These are phyloP conservation scores for Sipha flava DNA, from an alignment of 1,140 invertebrate species.

Conservation along the genomic window DNA sequence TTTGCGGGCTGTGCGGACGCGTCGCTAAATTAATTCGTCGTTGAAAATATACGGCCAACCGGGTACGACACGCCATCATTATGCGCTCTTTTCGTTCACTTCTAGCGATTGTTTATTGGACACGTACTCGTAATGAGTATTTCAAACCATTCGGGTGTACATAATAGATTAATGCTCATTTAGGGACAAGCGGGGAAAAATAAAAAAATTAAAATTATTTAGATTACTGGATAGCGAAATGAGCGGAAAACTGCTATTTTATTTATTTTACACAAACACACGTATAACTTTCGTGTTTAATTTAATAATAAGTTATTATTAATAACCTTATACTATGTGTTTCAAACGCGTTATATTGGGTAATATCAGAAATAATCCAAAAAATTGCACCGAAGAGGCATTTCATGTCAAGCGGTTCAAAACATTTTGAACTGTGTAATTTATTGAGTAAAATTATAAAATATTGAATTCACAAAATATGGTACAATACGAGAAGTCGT, in stretches of 20 bases:
- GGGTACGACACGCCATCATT: background rate
- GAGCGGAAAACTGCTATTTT: background rate
- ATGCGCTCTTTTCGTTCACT: background rate
- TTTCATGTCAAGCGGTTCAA: no score
- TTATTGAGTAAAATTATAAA: no score
- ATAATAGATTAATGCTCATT: background rate
- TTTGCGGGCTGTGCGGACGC: background rate
- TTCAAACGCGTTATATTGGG: no score
- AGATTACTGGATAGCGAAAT: background rate
- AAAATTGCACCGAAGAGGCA: no score
- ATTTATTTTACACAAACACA: background rate
- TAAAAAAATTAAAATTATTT: background rate
- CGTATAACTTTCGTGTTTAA: no score
- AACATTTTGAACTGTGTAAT: no score
- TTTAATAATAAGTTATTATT: no score
- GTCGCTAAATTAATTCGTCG: conserved; percentile 6
- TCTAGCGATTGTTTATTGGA: background rate
- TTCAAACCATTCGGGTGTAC: background rate
- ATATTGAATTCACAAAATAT: no score
- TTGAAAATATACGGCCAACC: background rate
- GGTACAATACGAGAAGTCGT: no score
- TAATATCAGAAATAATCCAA: no score
- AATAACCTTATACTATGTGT: no score
- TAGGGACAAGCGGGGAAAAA: background rate
- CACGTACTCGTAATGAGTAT: background rate